A percentile compares a stretch with the other conserved stretches of the same genome.
These are phyloP conservation scores for Hecatera dysodea DNA, from an alignment of 2,888 invertebrate genomes.

Conservation along the genomic window DNA sequence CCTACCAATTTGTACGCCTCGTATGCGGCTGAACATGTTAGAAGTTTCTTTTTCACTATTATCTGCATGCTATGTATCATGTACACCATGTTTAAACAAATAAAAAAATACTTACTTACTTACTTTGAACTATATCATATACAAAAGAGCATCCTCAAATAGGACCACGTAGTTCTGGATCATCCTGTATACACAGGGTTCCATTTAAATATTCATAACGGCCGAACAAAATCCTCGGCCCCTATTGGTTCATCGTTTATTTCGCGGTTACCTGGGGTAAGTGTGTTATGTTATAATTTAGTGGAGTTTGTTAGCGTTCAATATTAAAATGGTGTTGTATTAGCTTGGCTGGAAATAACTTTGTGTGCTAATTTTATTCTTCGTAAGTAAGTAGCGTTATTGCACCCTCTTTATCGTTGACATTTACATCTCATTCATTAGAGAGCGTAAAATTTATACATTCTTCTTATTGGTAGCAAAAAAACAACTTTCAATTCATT, in stretches of 20 bases:
- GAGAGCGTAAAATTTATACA: background rate
- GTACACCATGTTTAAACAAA: too few relatives aligned
- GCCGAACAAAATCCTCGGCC: constrained; percentile 28
- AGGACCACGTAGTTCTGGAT: background rate
- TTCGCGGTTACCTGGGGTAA: constrained; percentile 28
- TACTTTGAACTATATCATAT: too few relatives aligned
- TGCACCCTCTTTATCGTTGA: background rate
- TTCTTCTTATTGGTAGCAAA: too few relatives aligned
- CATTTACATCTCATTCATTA: background rate
- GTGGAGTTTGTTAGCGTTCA: constrained; percentile 8
- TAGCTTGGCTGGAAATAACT: background rate
- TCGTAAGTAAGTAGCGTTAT: background rate
- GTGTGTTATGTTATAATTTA: constrained; percentile 43
- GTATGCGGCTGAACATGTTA: too few relatives aligned
- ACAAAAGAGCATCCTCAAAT: too few relatives aligned
- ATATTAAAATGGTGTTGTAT: constrained; percentile 17
- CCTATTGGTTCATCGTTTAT: constrained; percentile 49
- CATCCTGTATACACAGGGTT: constrained; percentile 17
- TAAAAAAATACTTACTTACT: too few relatives aligned
- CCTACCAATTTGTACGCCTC: too few relatives aligned
- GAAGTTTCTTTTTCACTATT: too few relatives aligned
- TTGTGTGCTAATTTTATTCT: background rate
- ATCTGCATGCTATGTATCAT: too few relatives aligned
- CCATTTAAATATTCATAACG: constrained; percentile 64
- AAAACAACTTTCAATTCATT: too few relatives aligned